Evolutionary conservation across 2,888 invertebrate genomes (phyloP), one percentile per base, ranked within the genome.

Genomic region (Acanthacorydalis orientalis): DNA sequence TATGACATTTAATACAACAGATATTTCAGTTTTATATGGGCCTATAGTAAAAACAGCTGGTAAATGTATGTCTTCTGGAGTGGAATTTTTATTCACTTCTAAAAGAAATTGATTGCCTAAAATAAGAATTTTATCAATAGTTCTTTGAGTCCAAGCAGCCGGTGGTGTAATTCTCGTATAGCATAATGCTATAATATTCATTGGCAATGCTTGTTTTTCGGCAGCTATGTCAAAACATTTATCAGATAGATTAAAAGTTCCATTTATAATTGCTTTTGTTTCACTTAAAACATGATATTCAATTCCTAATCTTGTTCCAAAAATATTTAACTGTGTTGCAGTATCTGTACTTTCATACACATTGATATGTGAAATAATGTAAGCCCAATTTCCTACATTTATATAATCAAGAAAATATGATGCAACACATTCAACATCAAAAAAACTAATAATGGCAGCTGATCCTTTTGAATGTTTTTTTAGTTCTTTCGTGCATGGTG

Each of bases 151-250:
- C 77, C 77, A 77, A 0, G 73, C 68, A 46, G 72, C 74, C 0
- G 78, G 73, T 1, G 75, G 74, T 2, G 80, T 77, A 52, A 81
- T 77, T 56, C 77, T 73, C 0, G 78, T 69, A 53, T 81, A 81
- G 0, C 78, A 73, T 61, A 80, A 64, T 3, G 75, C 74, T 7
- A 75, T 68, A 0, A 75, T 63, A 0, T 75, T 69, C 50, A 77
- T 74, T 0, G 79, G 64, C 47, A 80, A 57, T 0, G 78, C 75
- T 52, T 79, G 75, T 46, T 77, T 73, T 53, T 68, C 74, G 49
- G 73, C 68, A 1, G 71, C 67, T 10, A 73, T 73, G 53, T 71
- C 73, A 52, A 77, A 77, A 55, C 73, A 74, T 50, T 69, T 62
- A 53, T 76, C 75, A 0, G 70, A 73, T 48, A 76, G 61, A 60